phyloP scores from a whole-genome alignment of 2,888 invertebrate species.

The Carcina quercana region DNA sequence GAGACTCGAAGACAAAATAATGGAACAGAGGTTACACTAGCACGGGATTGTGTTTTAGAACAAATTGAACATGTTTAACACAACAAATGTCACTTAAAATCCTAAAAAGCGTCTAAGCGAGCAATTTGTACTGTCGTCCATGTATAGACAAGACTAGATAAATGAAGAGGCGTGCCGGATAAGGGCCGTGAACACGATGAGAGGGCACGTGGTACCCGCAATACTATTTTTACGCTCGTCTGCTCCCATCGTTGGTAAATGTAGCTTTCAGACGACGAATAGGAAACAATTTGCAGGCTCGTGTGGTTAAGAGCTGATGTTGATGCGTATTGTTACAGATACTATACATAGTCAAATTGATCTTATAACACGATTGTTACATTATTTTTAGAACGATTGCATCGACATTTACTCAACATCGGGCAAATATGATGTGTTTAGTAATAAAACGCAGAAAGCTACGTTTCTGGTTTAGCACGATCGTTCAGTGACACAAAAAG shows the following conservation, averaged over 20 bases:
- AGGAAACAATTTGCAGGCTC: slow-evolving; percentile 21
- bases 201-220: slow-evolving; percentile 31
- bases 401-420: too few relatives aligned
- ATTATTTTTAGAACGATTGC: too few relatives aligned
- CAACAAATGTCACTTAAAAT: too few relatives aligned
- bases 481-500: slow-evolving; percentile 2
- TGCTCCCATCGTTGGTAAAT: slow-evolving; percentile 20
- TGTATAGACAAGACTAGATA: slow-evolving; percentile 17
- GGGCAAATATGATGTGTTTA: too few relatives aligned
- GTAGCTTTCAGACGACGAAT: slow-evolving; percentile 20
- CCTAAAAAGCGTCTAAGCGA: slow-evolving; percentile 2
- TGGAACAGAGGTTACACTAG: too few relatives aligned
- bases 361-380: too few relatives aligned
- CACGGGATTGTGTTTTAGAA: too few relatives aligned
- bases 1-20: too few relatives aligned
- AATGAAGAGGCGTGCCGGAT: slow-evolving; percentile 34
- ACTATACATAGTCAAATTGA: too few relatives aligned
- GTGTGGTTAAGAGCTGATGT: too few relatives aligned
- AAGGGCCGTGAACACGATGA: slow-evolving; percentile 26
- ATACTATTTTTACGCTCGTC: slow-evolving; percentile 43
- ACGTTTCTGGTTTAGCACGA: not conserved
- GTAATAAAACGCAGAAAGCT: not conserved
- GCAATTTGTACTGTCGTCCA: slow-evolving; percentile 8
- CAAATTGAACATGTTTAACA: too few relatives aligned
- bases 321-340: too few relatives aligned